Conservation (phyloP, 2,888 invertebrate species). For the Cetonia aurata region DNA sequence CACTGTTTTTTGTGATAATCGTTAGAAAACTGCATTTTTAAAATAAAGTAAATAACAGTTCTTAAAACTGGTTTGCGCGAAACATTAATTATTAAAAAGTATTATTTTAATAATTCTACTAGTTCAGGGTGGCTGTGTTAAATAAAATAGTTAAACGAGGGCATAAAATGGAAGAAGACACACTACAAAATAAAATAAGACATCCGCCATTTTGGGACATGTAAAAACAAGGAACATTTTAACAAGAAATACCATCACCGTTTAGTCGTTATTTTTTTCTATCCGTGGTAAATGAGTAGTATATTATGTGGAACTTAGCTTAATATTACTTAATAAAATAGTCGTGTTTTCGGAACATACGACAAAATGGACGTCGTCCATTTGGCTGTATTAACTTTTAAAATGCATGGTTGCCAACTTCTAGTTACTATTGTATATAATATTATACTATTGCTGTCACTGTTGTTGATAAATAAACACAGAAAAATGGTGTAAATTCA, state of each 20-base stretch:
- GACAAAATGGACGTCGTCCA: too few species aligned
- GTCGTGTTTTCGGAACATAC: constrained; percentile 7
- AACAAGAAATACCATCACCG: background rate
- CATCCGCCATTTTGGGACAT: background rate
- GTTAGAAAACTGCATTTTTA: constrained; percentile 26
- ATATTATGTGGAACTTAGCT: background rate
- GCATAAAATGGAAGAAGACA: constrained; percentile 2
- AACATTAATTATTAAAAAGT: constrained; percentile 4
- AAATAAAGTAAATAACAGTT: background rate
- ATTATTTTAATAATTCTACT: constrained; percentile 13
- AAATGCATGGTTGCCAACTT: too few species aligned
- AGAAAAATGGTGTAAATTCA: too few species aligned
- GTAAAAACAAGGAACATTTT: background rate
- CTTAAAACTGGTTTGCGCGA: too few species aligned
- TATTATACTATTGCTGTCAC: too few species aligned
- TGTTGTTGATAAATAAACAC: too few species aligned
- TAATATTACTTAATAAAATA: background rate
- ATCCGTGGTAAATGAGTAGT: too few species aligned
- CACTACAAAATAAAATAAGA: constrained; percentile 2
- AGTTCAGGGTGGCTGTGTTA: constrained; percentile 41
- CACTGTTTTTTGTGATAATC: background rate
- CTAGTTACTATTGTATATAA: too few species aligned
- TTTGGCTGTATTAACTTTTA: too few species aligned
- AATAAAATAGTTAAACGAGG: constrained; percentile 5
- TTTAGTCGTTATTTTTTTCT: background rate